A percentile compares a stretch with the other conserved stretches of the same genome.
Evolutionary conservation across 1,140 invertebrate species (phyloP).

Genomic region (Daktulosphaira vitifoliae): DNA sequence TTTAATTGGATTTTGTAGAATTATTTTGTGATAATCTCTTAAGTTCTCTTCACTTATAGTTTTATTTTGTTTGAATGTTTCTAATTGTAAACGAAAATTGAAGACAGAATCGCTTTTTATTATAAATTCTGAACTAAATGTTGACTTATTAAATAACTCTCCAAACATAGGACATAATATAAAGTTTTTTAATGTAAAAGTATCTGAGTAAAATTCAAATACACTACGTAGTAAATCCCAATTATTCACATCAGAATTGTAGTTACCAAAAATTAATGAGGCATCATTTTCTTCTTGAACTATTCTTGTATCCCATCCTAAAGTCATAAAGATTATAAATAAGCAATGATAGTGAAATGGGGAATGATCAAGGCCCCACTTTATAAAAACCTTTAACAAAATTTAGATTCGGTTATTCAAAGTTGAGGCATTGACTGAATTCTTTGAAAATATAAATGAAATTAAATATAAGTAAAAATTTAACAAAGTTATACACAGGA

Average conservation of each 20-base stretch:
- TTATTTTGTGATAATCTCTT: neutral
- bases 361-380: too few species aligned
- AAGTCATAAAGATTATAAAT: neutral
- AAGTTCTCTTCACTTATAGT: neutral
- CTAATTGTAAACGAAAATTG: neutral
- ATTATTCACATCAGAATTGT: neutral
- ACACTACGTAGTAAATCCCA: conserved; percentile 8
- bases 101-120: neutral
- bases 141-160: neutral
- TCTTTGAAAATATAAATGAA: too few species aligned
- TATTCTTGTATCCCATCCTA: conserved; percentile 20
- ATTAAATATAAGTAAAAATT: too few species aligned
- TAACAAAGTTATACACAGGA: too few species aligned
- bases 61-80: neutral
- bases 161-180: conserved; percentile 7
- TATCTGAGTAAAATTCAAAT: conserved; percentile 12
- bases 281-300: neutral
- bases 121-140: neutral
- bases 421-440: too few species aligned
- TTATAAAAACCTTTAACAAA: too few species aligned
- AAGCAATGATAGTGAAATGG: too few species aligned
- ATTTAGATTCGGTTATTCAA: too few species aligned
- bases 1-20: conserved; percentile 12
- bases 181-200: neutral
- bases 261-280: neutral